Conservation (phyloP, 64 coral and sea anemone genomes). For the Stichodactyla mertensii region DNA sequence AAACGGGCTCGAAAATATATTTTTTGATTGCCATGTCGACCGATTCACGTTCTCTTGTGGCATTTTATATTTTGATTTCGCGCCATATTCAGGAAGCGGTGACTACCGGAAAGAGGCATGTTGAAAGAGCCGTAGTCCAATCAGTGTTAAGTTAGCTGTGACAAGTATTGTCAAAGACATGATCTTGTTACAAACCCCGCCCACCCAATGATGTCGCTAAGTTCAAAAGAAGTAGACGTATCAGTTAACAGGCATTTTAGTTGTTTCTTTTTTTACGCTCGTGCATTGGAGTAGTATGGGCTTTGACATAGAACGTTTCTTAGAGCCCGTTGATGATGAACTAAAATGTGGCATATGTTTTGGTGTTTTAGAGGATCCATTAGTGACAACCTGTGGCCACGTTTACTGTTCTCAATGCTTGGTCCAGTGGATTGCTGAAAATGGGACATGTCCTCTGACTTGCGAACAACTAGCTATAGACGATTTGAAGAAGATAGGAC, state of each 20-base stretch:
- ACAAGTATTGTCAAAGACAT: slow-evolving; percentile 81
- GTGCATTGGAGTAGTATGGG: slow-evolving; percentile 69
- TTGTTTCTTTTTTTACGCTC: slow-evolving; percentile 77
- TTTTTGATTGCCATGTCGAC: slow-evolving; percentile 2
- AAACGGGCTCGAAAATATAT: not conserved
- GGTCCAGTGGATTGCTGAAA: slow-evolving; percentile 72
- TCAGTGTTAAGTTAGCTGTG: slow-evolving; percentile 58
- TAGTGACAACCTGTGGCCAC: slow-evolving; percentile 90
- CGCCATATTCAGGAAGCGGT: slow-evolving; percentile 86
- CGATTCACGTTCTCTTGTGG: slow-evolving; percentile 35
- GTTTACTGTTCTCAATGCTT: slow-evolving; percentile 90
- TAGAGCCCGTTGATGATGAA: slow-evolving; percentile 82
- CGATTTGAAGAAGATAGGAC: slow-evolving; percentile 84
- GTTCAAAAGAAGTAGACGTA: slow-evolving; percentile 90
- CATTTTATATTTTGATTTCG: slow-evolving; percentile 87
- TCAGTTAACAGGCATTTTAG: slow-evolving; percentile 72
- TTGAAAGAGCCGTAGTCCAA: slow-evolving; percentile 69
- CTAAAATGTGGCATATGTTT: slow-evolving; percentile 92
- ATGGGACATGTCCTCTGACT: slow-evolving; percentile 75
- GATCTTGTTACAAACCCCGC: slow-evolving; percentile 69
- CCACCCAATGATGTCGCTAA: slow-evolving; percentile 87
- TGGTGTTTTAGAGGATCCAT: slow-evolving; percentile 74
- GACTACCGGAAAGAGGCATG: slow-evolving; percentile 61
- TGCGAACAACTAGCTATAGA: slow-evolving; percentile 97
- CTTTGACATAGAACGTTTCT: slow-evolving; percentile 76